Evolutionary conservation across 92 coral and sea anemone genomes (phyloP), one percentile per base, ranked within the genome.

Genomic region (Blastomussa wellsi): DNA sequence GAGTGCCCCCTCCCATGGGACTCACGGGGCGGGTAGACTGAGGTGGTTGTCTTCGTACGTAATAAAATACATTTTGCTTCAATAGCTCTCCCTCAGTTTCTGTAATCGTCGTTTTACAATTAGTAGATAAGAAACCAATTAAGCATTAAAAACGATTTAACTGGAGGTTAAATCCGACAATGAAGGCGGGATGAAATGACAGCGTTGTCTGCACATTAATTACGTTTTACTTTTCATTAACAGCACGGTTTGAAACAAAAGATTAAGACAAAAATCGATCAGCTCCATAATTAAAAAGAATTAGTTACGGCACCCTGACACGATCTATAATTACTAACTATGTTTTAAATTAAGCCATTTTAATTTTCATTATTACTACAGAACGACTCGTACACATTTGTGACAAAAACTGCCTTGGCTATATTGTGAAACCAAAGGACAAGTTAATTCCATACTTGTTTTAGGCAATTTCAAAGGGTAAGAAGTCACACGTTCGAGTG

Each of bases 221-320:
- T 20, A 22, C n/a, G 32, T 15, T n/a, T 60, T 32, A 60, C 26
- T 44, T 42, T 60, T 79, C 11, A 6, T 28, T 60, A 39, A 3
- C 51, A 24, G 53, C 82, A 6, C 72, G 69, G 83, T 44, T 64
- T 79, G 83, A 79, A 39, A 60, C 39, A 38, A 14, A 12, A 38
- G 31, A 39, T 69, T 39, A 60, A 28, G 71, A 7, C 4, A 24
- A 42, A 48, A 47, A 80, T 42, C 84, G 42, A 66, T 31, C 41
- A 52, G 67, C 17, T 69, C 12, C 41, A 13, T 81, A 53, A 65
- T 65, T 64, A 38, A 47, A 69, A 24, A 71, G 36, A 70, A 51
- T 19, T 14, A 41, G 14, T 51, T 19, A 47, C 41, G 55, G 53
- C 57, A 29, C 73, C 83, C 83, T 39, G 37, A 44, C 36, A 26